These are phyloP conservation scores for Ophion ventricosus DNA, from an alignment of 2,888 invertebrate genomes.

Conservation along the genomic window DNA sequence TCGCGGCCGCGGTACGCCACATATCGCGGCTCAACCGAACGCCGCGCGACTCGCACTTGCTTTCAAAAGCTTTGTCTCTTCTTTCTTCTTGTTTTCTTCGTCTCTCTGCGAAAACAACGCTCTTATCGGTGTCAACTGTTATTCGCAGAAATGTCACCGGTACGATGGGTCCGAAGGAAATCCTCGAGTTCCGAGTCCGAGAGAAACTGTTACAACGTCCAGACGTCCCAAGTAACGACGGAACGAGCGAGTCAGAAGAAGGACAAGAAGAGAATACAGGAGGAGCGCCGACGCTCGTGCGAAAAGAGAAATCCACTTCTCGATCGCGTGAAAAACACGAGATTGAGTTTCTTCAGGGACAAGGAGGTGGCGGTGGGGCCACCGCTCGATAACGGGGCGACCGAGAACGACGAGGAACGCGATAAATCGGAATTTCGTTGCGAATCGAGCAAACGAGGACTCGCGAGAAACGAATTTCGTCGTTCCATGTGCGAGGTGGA, in stretches of 20 bases:
- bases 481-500: constrained; percentile 79
- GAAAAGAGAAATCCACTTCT: constrained; percentile 89
- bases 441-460: constrained; percentile 71
- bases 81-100: too few relatives aligned
- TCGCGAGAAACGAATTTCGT: constrained; percentile 76
- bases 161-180: constrained; percentile 86
- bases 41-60: too few relatives aligned
- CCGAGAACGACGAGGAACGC: constrained; percentile 65
- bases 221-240: constrained; percentile 83
- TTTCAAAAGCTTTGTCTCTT: too few relatives aligned
- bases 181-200: constrained; percentile 87
- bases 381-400: constrained; percentile 65
- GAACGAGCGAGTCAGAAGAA: constrained; percentile 85
- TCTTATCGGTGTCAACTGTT: not conserved
- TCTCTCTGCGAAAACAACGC: too few relatives aligned
- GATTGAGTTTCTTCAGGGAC: constrained; percentile 87
- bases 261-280: constrained; percentile 84
- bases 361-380: constrained; percentile 63
- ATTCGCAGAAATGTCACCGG: constrained; percentile 87
- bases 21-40: not conserved
- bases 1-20: not conserved
- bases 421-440: constrained; percentile 74
- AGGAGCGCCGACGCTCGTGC: constrained; percentile 82
- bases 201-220: constrained; percentile 88
- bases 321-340: constrained; percentile 89